Base-by-base conservation (phyloP, 2,113 vertebrate genomes). In the Halichoerus grypus region DNA sequence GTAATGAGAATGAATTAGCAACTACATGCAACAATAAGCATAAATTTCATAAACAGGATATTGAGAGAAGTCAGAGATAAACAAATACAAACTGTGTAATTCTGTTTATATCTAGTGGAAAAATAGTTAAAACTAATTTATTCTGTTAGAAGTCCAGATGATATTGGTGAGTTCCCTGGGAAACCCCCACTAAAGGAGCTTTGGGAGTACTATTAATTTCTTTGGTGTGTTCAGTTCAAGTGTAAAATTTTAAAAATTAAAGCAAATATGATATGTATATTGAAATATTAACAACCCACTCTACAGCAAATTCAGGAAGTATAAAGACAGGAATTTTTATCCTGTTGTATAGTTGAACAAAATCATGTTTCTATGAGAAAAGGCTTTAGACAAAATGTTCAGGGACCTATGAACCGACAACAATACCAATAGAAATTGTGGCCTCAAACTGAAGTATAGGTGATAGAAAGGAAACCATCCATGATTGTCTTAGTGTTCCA, bases 141-240 rank as follows among this genome's bases (percentile, higher is more conserved):
- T 88, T 1, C 15, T n/a, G 14, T 84, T 83, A 79, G 10, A 91
- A 92, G 10, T 83, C 19, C 28, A 16, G 28, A 63, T 33, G 8
- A 49, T 33, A 22, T 46, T 10, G 3, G 16, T 74, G 9, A 2
- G 14, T 83, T 55, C 2, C 26, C 74, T 69, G 26, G 71, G 11
- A 72, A 67, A 5, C 1, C 2, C 9, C 28, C 2, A 61, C 2
- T 67, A 42, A 28, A 21, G 4, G 15, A 4, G 0, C 4, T 55
- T 84, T 42, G 24, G 14, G 33, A 46, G 5, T 26, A 42, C 10
- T 61, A 3, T 36, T 51, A 18, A 46, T 36, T 46, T 82, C 4
- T 51, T 65, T 79, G 4, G 7, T 21, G 9, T 69, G 4, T 83
- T 55, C 4, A 77, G 9, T 14, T 65, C n/a, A 69, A 19, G 11